Evolutionary conservation across 2,113 vertebrate genomes (phyloP).

Genomic region (Oreocharis arfaki): DNA sequence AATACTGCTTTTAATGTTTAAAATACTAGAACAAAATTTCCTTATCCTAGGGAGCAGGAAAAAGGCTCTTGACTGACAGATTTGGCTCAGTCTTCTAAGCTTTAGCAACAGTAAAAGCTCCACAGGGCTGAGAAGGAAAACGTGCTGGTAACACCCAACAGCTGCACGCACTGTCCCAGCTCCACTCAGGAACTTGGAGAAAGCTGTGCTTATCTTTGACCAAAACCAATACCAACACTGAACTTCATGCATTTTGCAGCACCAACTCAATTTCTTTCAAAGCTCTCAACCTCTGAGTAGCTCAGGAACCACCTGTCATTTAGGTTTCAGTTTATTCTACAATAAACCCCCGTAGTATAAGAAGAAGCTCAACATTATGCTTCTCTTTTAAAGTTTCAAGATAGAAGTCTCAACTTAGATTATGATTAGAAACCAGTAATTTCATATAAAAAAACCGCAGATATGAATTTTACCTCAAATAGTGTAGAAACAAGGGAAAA

Average conservation of each 20-base stretch:
- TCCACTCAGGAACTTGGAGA: not conserved
- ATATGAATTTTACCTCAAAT: not conserved
- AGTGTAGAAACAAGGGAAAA: not conserved
- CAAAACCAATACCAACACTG: not conserved
- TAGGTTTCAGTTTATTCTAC: not conserved
- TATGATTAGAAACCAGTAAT: not conserved
- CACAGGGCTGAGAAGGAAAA: not conserved
- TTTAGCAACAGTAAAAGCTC: not conserved
- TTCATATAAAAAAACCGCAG: not conserved
- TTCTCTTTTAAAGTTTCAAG: not conserved
- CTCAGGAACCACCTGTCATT: not conserved
- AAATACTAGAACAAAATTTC: not conserved
- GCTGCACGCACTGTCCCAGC: not conserved
- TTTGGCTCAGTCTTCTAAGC: not conserved
- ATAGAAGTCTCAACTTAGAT: not conserved
- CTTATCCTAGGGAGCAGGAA: not conserved
- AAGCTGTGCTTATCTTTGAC: not conserved
- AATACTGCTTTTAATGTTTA: not conserved
- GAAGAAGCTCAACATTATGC: not conserved
- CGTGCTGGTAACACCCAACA: not conserved
- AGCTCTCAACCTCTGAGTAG: not conserved
- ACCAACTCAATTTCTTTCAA: not conserved
- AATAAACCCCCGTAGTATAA: rapidly evolving
- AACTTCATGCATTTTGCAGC: not conserved
- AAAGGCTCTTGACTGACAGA: not conserved